phyloP scores from a whole-genome alignment of 2,113 vertebrate genomes.

The Caracal caracal region DNA sequence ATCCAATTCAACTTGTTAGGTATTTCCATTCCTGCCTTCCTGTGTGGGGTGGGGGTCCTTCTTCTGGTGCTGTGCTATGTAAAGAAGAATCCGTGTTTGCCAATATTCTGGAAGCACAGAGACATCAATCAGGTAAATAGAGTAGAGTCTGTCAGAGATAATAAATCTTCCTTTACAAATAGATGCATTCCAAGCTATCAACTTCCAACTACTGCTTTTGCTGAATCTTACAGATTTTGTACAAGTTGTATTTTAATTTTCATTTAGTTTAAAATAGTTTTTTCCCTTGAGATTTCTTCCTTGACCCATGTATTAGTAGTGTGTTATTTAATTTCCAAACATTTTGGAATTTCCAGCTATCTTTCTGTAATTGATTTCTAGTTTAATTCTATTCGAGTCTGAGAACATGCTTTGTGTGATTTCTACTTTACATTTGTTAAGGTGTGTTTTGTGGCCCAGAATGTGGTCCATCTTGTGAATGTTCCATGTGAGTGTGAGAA shows the following conservation, averaged over 20 bases:
- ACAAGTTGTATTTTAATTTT: neutral
- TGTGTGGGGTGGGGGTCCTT: slow-evolving; percentile 3
- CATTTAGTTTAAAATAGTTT: neutral
- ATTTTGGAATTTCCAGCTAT: neutral
- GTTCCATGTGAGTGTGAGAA: too few species aligned
- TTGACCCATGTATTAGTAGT: neutral
- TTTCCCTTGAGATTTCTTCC: too few species aligned
- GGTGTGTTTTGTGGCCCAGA: neutral
- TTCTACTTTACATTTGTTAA: neutral
- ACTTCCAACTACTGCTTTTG: neutral
- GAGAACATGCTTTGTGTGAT: neutral
- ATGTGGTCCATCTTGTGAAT: too few species aligned
- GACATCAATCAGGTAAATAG: neutral
- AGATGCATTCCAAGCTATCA: neutral
- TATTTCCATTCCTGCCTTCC: neutral
- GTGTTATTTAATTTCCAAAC: neutral
- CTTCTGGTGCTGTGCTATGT: slow-evolving; percentile 19
- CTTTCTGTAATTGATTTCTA: neutral
- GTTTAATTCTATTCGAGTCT: too few species aligned
- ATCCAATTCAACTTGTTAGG: neutral
- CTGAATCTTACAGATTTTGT: neutral
- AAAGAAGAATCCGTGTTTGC: neutral
- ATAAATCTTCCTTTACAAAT: neutral
- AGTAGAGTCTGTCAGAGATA: neutral
- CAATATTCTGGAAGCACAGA: neutral